Conservation (phyloP, 2,113 vertebrate species). For the Cervus canadensis region DNA sequence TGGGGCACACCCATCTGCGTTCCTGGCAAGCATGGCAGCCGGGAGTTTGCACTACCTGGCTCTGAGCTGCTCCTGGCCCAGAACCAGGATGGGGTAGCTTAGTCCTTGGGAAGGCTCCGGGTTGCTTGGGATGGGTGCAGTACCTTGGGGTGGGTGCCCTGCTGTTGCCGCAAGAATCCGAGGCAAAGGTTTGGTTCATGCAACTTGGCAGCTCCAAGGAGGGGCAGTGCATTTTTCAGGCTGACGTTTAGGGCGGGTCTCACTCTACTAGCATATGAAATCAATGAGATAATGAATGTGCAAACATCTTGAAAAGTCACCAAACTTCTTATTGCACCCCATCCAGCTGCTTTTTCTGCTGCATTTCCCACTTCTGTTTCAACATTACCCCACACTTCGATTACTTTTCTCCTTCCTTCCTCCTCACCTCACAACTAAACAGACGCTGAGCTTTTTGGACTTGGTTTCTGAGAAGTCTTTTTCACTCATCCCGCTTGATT, state of each 20-base stretch:
- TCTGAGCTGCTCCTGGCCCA: not conserved
- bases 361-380: not conserved
- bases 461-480: not conserved
- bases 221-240: not conserved
- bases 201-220: not conserved
- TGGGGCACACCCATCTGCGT: conserved; percentile 42
- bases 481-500: fast-evolving
- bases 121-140: not conserved
- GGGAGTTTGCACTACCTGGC: not conserved
- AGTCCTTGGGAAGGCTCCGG: fast-evolving
- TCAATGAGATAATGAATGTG: conserved; percentile 60
- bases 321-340: not conserved
- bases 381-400: fast-evolving
- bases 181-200: not conserved
- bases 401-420: not conserved
- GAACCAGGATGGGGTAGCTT: not conserved
- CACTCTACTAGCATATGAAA: not conserved
- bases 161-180: fast-evolving
- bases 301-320: not conserved
- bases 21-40: conserved; percentile 23
- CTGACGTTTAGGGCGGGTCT: conserved; percentile 54
- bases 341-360: not conserved
- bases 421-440: not conserved
- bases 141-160: not conserved
- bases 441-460: not conserved